A percentile compares a stretch with the other conserved stretches of the same genome.
Evolutionary conservation across 2,888 invertebrate genomes (phyloP).

Genomic region (Ariolimax columbianus): DNA sequence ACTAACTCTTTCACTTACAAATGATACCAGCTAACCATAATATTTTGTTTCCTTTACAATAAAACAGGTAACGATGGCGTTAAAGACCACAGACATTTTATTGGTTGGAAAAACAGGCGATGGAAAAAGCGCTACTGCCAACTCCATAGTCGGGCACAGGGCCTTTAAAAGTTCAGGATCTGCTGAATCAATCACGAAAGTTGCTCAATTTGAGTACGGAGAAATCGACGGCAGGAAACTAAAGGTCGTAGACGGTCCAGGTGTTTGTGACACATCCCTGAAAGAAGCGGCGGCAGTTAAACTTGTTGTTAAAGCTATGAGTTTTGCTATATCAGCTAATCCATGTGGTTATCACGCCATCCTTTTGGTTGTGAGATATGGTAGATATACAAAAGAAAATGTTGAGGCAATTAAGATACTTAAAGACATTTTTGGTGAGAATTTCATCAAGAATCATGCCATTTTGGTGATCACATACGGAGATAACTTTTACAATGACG

Average conservation of each 20-base stretch:
- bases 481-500: not conserved
- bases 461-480: conserved; percentile 11
- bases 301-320: conserved; percentile 15
- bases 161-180: not conserved
- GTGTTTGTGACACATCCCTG: not conserved
- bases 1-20: not conserved
- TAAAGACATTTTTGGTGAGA: conserved; percentile 15
- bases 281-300: not conserved
- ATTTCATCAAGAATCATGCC: not conserved
- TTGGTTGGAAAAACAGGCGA: conserved; percentile 26
- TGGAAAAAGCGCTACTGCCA: conserved; percentile 28
- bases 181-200: not conserved
- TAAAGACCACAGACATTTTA: not conserved
- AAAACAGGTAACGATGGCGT: not conserved
- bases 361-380: conserved; percentile 4
- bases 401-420: not conserved
- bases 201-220: not conserved
- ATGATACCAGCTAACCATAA: not conserved
- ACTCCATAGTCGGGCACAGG: not conserved
- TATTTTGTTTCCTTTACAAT: not conserved
- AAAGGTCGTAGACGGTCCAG: conserved; percentile 29
- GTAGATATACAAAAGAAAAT: conserved; percentile 13
- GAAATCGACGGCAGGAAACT: not conserved
- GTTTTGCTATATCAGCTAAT: not conserved
- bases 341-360: not conserved